A percentile compares a stretch with the other conserved stretches of the same genome.
These are phyloP conservation scores for Synanthedon myopaeformis DNA, from an alignment of 2,888 invertebrate species.

Conservation along the genomic window DNA sequence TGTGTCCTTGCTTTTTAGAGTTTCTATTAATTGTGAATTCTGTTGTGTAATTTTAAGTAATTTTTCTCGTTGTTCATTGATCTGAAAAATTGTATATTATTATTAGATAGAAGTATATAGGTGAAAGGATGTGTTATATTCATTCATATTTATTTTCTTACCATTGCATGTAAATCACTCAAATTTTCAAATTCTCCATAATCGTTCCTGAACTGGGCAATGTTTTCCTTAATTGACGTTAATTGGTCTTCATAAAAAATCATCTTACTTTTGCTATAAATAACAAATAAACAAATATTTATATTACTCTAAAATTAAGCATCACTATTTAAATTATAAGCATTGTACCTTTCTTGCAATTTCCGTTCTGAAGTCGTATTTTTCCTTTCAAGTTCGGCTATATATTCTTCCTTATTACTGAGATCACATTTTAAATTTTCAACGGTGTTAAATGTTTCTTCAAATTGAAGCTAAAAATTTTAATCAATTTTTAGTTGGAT, in stretches of 20 bases:
- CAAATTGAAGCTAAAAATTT: conserved; percentile 24
- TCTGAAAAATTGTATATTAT: conserved; percentile 16
- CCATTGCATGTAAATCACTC: conserved; percentile 39
- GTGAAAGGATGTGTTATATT: too few relatives aligned
- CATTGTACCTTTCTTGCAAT: conserved; percentile 32
- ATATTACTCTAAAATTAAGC: too few relatives aligned
- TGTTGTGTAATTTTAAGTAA: conserved; percentile 28
- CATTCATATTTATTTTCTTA: conserved; percentile 10
- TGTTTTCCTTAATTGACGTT: conserved; percentile 31
- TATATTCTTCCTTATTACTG: conserved; percentile 30
- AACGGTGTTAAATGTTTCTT: conserved; percentile 22
- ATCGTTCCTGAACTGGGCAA: conserved; percentile 37
- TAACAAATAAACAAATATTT: too few relatives aligned
- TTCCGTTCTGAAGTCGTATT: conserved; percentile 27
- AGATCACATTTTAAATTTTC: conserved; percentile 26
- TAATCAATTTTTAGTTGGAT: background rate
- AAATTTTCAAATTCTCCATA: conserved; percentile 44
- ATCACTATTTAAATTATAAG: too few relatives aligned
- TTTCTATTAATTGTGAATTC: conserved; percentile 32
- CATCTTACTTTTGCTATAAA: conserved; percentile 44
- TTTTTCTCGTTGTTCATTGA: conserved; percentile 36
- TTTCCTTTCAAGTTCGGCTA: conserved; percentile 35
- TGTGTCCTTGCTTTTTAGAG: conserved; percentile 32
- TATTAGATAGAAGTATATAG: too few relatives aligned
- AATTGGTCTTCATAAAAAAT: conserved; percentile 41